phyloP scores from a whole-genome alignment of 1,140 invertebrate genomes.

The Hyles euphorbiae region DNA sequence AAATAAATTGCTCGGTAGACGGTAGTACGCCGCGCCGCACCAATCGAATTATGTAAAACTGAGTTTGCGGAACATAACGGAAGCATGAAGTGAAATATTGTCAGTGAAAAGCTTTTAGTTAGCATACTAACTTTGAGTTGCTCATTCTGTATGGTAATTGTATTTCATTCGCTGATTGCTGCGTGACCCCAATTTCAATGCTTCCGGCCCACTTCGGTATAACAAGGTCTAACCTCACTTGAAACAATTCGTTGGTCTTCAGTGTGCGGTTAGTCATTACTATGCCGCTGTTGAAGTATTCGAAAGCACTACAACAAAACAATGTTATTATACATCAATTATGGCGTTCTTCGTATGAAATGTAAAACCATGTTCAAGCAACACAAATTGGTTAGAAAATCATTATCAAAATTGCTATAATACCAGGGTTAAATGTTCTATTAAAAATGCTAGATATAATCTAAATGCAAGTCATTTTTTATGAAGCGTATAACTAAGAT shows the following conservation, averaged over 20 bases:
- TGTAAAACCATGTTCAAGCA: too few relatives aligned
- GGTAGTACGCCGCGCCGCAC: too few relatives aligned
- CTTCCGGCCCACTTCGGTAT: slow-evolving; percentile 97
- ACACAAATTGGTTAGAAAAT: background rate
- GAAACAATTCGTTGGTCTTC: slow-evolving; percentile 91
- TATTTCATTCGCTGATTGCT: slow-evolving; percentile 89
- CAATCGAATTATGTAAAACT: too few relatives aligned
- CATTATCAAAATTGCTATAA: background rate
- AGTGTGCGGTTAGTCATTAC: slow-evolving; percentile 91
- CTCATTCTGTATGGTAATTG: slow-evolving; percentile 98
- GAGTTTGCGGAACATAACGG: too few relatives aligned
- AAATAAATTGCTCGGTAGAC: too few relatives aligned
- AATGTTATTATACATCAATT: background rate
- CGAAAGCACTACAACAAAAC: slow-evolving; percentile 82
- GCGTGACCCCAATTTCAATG: slow-evolving; percentile 96
- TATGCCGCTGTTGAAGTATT: slow-evolving; percentile 98
- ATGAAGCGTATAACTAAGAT: too few relatives aligned
- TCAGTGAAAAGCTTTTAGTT: too few relatives aligned
- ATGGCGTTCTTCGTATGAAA: too few relatives aligned
- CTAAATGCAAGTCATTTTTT: too few relatives aligned
- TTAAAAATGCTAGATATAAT: too few relatives aligned
- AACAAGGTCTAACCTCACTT: slow-evolving; percentile 91
- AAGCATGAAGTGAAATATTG: too few relatives aligned
- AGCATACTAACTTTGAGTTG: slow-evolving; percentile 85
- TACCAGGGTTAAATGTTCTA: too few relatives aligned